A percentile compares a stretch with the other conserved stretches of the same genome.
Evolutionary conservation across 2,797 vertebrate species (phyloP).

Genomic region (Eulemur mongoz): DNA sequence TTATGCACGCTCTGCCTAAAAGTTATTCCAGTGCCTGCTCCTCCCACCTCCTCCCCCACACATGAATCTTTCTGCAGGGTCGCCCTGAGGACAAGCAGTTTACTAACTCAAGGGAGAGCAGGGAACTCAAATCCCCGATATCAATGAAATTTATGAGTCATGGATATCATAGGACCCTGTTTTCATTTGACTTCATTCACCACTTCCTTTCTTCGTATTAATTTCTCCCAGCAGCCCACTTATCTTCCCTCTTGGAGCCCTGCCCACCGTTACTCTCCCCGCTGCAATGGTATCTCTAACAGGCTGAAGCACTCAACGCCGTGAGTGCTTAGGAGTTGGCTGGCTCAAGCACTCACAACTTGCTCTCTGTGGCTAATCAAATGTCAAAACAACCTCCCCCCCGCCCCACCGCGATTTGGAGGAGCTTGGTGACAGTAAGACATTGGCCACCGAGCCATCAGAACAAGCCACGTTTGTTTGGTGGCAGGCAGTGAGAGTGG

Average conservation of each 20-base stretch:
- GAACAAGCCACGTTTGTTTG: not conserved
- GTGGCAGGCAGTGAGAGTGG: not conserved
- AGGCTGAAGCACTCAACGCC: constrained; percentile 49
- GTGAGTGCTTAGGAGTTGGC: constrained; percentile 13
- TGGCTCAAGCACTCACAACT: constrained; percentile 69
- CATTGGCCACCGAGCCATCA: not conserved
- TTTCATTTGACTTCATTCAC: constrained; percentile 77
- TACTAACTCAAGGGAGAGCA: not conserved
- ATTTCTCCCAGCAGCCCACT: constrained; percentile 77
- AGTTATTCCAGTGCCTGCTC: not conserved
- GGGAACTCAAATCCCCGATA: not conserved
- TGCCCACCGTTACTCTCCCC: constrained; percentile 73
- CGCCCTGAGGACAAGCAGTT: constrained; percentile 25
- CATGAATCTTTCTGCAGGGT: constrained; percentile 19
- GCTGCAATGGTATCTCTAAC: constrained; percentile 31
- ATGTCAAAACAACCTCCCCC: constrained; percentile 79
- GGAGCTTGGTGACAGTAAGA: constrained; percentile 78
- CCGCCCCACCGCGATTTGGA: constrained; percentile 41
- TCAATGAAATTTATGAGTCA: constrained; percentile 74
- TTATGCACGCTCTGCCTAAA: not conserved
- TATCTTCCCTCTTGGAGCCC: constrained; percentile 72
- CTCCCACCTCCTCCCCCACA: not conserved
- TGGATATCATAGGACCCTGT: constrained; percentile 50
- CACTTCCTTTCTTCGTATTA: constrained; percentile 75
- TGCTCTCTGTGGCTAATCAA: constrained; percentile 77